These are phyloP conservation scores for Agapostemon virescens DNA, from an alignment of 2,888 invertebrate genomes.

Conservation along the genomic window DNA sequence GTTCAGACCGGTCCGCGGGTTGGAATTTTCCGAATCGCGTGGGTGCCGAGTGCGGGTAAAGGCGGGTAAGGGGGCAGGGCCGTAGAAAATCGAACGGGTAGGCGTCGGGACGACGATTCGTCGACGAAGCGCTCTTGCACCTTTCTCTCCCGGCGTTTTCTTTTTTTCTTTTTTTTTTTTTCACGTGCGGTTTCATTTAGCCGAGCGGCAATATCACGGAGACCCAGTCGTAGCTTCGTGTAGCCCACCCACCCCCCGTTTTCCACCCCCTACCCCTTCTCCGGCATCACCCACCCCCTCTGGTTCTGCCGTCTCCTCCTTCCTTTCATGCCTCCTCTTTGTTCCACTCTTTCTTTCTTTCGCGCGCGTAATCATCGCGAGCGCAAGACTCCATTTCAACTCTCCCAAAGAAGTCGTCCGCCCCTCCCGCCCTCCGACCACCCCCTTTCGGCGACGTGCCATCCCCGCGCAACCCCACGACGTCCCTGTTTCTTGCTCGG, in stretches of 20 bases:
- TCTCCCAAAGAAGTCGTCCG: conserved; percentile 53
- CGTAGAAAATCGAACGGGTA: conserved; percentile 66
- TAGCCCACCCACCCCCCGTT: conserved; percentile 12
- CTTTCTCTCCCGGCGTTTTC: conserved; percentile 66
- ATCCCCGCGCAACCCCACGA: conserved; percentile 19
- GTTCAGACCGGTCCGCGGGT: conserved; percentile 5
- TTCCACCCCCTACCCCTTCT: neutral
- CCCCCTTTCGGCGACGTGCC: conserved; percentile 1
- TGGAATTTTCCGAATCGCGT: conserved; percentile 52
- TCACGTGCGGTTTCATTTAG: conserved; percentile 79
- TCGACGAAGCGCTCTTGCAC: conserved; percentile 65
- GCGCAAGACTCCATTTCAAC: conserved; percentile 73
- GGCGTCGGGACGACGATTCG: conserved; percentile 75
- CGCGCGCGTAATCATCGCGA: conserved; percentile 73
- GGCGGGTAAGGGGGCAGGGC: conserved; percentile 9
- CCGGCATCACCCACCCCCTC: neutral
- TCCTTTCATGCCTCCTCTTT: conserved; percentile 62
- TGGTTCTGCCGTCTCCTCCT: conserved; percentile 47
- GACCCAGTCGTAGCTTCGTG: conserved; percentile 40
- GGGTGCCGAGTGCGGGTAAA: conserved; percentile 10
- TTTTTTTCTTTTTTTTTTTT: no score
- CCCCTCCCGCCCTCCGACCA: conserved; percentile 36
- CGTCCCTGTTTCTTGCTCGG: conserved; percentile 69
- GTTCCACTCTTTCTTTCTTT: conserved; percentile 67
- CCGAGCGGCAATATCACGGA: conserved; percentile 69